Evolutionary conservation across 2,888 invertebrate genomes (phyloP), one percentile per base, ranked within the genome.

Genomic region (Lycophotia porphyrea): DNA sequence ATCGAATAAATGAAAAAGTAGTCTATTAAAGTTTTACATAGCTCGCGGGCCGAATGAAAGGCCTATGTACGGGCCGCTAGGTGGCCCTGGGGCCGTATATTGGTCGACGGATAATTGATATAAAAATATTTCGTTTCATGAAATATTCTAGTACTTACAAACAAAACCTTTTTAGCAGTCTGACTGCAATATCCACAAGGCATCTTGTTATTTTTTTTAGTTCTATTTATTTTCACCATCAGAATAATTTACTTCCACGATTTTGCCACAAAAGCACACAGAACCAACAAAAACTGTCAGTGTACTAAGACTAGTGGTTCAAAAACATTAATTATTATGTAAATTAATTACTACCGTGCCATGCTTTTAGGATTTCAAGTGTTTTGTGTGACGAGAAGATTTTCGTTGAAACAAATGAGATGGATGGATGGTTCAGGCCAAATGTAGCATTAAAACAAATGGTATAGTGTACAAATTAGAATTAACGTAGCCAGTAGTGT

Each of bases 111-210:
- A n/a, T n/a, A n/a, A n/a, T 52, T 52, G n/a, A 8, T 55, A 9
- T 3, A 27, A 27, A 55, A 55, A 73, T n/a, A 18, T 31, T n/a
- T 18, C 18, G 1, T 39, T 58, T 55, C 18, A 1, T 60, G 4
- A 60, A 52, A 44, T 64, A 8, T 42, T 34, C 7, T n/a, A n/a
- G 1, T 55, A 94, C 96, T 96, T 85, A 96, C 96, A 91, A 93
- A 92, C 44, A 96, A 86, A 72, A 92, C 93, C 58, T 84, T 91
- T 80, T 93, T 96, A 1, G 95, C 89, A 7, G 93, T 95, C 9
- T 94, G 90, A 85, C 93, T 94, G 72, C 91, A 96, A 88, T 96
- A 96, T 83, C 96, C 96, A 90, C 96, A 96, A 58, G 96, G 96
- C 96, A 96, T 96, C 81, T 91, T 90, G 44, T 72, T 84, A 63